Evolutionary conservation across 1,140 invertebrate species (phyloP).

Genomic region (Ridgeia piscesae): DNA sequence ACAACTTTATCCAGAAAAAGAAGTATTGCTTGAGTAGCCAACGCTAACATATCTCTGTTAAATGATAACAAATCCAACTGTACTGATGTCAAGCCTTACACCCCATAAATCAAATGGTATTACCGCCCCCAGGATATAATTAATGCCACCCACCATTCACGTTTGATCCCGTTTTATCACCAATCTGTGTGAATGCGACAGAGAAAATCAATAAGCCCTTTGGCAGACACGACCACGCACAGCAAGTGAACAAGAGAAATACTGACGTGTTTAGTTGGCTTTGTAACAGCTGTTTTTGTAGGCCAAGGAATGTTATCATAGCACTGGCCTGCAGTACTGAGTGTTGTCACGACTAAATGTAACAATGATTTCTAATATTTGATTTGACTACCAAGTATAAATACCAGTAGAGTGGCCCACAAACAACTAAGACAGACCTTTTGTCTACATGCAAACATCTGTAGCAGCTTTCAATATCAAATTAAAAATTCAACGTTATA

Average conservation of each 20-base stretch:
- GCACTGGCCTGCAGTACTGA: not conserved
- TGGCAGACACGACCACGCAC: not conserved
- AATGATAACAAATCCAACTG: not conserved
- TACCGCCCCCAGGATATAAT: not conserved
- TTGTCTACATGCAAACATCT: not conserved
- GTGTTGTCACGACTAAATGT: not conserved
- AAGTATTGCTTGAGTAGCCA: not conserved
- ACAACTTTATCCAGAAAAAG: too few species aligned
- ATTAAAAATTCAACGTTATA: too few species aligned
- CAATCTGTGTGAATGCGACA: not conserved
- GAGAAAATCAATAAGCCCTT: not conserved
- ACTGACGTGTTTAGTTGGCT: not conserved
- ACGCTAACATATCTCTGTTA: not conserved
- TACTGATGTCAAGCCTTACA: not conserved
- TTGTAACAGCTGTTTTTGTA: not conserved
- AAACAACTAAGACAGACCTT: too few species aligned
- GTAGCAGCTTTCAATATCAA: not conserved
- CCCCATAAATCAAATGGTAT: not conserved
- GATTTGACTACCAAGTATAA: not conserved
- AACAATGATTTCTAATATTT: not conserved
- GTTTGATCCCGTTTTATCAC: not conserved
- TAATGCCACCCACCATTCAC: not conserved
- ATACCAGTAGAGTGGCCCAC: too few species aligned
- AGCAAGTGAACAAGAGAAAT: not conserved
- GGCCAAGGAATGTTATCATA: not conserved